Conservation (phyloP, 2,797 vertebrate species). For the Pampus argenteus region DNA sequence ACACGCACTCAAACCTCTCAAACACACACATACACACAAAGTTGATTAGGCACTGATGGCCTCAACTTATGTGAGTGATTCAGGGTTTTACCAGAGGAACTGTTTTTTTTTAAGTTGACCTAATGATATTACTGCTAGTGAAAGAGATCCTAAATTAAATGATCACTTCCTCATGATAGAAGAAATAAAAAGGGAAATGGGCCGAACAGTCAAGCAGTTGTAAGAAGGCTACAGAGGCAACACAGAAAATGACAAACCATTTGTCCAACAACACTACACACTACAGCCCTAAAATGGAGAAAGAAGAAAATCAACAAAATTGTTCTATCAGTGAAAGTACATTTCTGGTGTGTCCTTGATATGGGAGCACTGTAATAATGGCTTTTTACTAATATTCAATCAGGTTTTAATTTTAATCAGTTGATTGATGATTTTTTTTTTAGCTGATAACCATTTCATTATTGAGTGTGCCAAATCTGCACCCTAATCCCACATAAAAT, state of each 20-base stretch:
- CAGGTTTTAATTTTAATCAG: slow-evolving; percentile 43
- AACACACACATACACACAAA: slow-evolving; percentile 24
- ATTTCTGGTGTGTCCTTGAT: slow-evolving; percentile 6
- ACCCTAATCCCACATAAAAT: slow-evolving; percentile 42
- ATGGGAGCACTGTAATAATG: slow-evolving; percentile 7
- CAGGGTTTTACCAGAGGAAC: slow-evolving; percentile 22
- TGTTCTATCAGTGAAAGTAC: background rate
- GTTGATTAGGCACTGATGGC: slow-evolving; percentile 40
- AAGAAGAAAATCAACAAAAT: background rate
- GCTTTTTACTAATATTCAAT: slow-evolving; percentile 45
- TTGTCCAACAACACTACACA: background rate
- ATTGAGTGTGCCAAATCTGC: slow-evolving; percentile 52
- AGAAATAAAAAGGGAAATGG: slow-evolving; percentile 17
- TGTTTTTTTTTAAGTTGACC: background rate
- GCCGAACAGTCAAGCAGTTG: background rate
- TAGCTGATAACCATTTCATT: slow-evolving; percentile 53
- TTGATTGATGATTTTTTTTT: slow-evolving; percentile 51
- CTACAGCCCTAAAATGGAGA: background rate
- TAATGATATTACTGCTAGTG: slow-evolving; percentile 12
- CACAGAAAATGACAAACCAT: background rate
- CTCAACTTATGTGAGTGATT: slow-evolving; percentile 38
- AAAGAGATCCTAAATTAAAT: slow-evolving; percentile 39
- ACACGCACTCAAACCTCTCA: slow-evolving; percentile 1
- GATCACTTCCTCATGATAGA: slow-evolving; percentile 38
- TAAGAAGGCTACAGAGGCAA: slow-evolving; percentile 13